Evolutionary conservation across 2,113 vertebrate genomes (phyloP).

Genomic region (Bettongia penicillata): DNA sequence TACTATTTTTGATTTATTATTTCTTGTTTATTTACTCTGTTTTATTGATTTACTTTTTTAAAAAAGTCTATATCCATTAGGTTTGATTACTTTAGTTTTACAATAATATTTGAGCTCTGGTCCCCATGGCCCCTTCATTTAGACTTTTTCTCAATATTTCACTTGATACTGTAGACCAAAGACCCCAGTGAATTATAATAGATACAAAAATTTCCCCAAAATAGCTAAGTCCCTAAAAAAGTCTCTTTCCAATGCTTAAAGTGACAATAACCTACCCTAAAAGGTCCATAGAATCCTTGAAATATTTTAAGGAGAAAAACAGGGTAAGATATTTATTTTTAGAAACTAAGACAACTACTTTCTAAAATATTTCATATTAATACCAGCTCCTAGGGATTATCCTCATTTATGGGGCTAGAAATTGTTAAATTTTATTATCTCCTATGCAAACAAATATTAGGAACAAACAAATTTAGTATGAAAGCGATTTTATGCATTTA

Average conservation of each 20-base stretch:
- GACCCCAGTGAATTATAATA: not conserved
- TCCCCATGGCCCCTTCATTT: not conserved
- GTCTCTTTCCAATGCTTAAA: not conserved
- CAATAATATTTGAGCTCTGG: not conserved
- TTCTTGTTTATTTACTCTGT: not conserved
- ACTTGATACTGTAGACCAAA: not conserved
- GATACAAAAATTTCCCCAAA: not conserved
- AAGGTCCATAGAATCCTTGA: conserved; percentile 7
- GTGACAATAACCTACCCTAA: not conserved
- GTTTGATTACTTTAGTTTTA: not conserved
- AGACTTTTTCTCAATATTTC: not conserved
- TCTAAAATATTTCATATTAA: conserved; percentile 65
- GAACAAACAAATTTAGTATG: conserved; percentile 58
- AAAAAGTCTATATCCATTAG: not conserved
- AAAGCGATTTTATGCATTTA: conserved; percentile 49
- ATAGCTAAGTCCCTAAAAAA: not conserved
- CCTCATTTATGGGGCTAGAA: conserved; percentile 63
- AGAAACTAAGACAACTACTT: conserved; percentile 2
- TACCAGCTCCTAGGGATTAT: conserved; percentile 61
- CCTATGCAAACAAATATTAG: conserved; percentile 72
- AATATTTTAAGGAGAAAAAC: conserved; percentile 10
- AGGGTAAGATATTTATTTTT: not conserved
- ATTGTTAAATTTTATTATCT: conserved; percentile 74
- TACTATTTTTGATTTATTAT: not conserved
- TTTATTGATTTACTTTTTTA: not conserved